phyloP scores from a whole-genome alignment of 2,113 vertebrate species.

The Petrocephalus microphthalmus region DNA sequence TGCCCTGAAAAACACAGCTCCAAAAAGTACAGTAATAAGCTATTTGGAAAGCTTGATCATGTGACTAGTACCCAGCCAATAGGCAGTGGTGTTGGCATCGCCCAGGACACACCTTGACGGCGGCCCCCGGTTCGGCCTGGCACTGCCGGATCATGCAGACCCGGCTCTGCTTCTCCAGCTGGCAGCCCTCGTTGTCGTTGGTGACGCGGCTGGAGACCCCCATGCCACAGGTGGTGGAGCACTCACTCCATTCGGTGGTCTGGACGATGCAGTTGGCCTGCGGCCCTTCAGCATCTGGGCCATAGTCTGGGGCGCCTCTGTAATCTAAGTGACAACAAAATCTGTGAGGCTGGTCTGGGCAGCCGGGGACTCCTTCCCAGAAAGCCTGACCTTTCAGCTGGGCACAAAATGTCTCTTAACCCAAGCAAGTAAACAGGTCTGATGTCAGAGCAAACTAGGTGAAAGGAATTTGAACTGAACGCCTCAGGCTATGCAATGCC shows the following conservation, averaged over 20 bases:
- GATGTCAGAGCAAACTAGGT: neutral
- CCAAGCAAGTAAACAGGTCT: neutral
- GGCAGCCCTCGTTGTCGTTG: conserved; percentile 63
- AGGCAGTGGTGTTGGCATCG: neutral
- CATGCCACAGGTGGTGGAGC: conserved; percentile 66
- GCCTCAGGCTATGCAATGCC: neutral
- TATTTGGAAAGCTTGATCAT: neutral
- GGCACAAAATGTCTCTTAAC: neutral
- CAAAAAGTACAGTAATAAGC: neutral
- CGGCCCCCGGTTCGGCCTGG: conserved; percentile 41
- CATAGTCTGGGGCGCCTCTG: conserved; percentile 36
- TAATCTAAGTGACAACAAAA: conserved; percentile 41
- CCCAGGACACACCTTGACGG: conserved; percentile 54
- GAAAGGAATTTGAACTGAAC: neutral
- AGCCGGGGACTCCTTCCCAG: neutral
- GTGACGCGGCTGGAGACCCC: conserved; percentile 64
- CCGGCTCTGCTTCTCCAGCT: conserved; percentile 62
- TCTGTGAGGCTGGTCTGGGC: neutral
- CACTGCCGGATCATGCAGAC: conserved; percentile 66
- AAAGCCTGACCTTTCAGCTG: neutral
- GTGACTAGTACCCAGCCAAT: neutral
- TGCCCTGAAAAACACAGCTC: neutral
- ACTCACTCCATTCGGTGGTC: conserved; percentile 63
- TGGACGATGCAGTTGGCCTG: conserved; percentile 68
- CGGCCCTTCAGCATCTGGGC: conserved; percentile 40